A percentile compares a stretch with the other conserved stretches of the same genome.
Conservation (phyloP, 2,797 vertebrate genomes). For the Myotis myotis region DNA sequence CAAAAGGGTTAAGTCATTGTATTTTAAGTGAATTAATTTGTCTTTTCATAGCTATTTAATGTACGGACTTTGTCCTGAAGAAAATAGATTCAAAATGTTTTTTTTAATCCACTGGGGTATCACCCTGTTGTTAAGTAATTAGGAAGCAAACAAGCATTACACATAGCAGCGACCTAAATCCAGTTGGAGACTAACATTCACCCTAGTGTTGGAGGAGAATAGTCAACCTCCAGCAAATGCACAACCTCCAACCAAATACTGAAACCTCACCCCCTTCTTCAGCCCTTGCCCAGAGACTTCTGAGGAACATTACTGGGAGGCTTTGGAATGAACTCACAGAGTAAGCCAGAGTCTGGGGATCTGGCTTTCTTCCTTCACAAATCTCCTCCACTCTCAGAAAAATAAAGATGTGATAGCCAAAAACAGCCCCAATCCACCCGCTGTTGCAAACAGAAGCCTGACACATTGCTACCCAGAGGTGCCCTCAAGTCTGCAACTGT, state of each 20-base stretch:
- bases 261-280: not conserved
- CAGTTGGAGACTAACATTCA: not conserved
- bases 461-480: not conserved
- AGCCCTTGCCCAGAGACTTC: not conserved
- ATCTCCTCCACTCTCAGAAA: not conserved
- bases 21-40: too few species aligned
- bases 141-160: not conserved
- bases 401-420: not conserved
- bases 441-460: not conserved
- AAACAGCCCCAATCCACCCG: not conserved
- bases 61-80: not conserved
- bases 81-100: not conserved
- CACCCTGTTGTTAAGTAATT: not conserved
- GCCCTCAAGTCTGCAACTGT: not conserved
- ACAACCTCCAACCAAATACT: not conserved
- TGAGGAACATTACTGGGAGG: not conserved
- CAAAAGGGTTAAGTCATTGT: not conserved
- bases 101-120: not conserved
- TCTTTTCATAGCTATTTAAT: not conserved
- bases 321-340: not conserved
- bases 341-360: not conserved
- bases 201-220: not conserved
- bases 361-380: conserved; percentile 33
- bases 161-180: not conserved
- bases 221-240: not conserved